These are phyloP conservation scores for Diarsia dahlii DNA, from an alignment of 2,888 invertebrate species.

Conservation along the genomic window DNA sequence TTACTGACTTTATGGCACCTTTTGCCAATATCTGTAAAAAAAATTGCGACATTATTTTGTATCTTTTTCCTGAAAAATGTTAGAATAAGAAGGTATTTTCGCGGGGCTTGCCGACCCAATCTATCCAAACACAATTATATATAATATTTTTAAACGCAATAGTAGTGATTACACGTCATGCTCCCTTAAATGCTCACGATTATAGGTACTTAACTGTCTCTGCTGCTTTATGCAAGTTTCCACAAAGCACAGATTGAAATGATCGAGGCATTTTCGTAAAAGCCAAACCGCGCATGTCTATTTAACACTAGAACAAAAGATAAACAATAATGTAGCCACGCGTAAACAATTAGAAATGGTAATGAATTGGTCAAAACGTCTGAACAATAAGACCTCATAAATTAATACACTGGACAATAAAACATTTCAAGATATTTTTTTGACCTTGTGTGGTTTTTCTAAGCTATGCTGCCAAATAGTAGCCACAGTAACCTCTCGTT, in stretches of 20 bases:
- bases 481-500: neutral
- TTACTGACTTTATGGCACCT: constrained; percentile 39
- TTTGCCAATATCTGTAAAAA: constrained; percentile 28
- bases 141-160: neutral
- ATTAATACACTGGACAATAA: constrained; percentile 22
- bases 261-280: constrained; percentile 24
- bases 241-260: constrained; percentile 20
- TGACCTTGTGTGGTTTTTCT: constrained; percentile 27
- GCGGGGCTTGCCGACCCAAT: neutral
- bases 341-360: constrained; percentile 56
- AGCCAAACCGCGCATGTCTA: constrained; percentile 8
- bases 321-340: constrained; percentile 50
- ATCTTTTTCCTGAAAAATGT: neutral
- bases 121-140: neutral
- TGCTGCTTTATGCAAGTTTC: neutral
- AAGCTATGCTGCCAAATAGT: constrained; percentile 23
- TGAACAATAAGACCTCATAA: constrained; percentile 50
- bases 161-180: neutral
- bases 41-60: neutral
- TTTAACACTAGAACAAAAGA: constrained; percentile 55
- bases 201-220: neutral
- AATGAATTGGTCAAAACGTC: constrained; percentile 56
- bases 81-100: neutral
- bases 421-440: constrained; percentile 20
- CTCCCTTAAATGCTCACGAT: constrained; percentile 11